Evolutionary conservation across 2,797 vertebrate genomes (phyloP).

Genomic region (Chromobotia macracanthus): DNA sequence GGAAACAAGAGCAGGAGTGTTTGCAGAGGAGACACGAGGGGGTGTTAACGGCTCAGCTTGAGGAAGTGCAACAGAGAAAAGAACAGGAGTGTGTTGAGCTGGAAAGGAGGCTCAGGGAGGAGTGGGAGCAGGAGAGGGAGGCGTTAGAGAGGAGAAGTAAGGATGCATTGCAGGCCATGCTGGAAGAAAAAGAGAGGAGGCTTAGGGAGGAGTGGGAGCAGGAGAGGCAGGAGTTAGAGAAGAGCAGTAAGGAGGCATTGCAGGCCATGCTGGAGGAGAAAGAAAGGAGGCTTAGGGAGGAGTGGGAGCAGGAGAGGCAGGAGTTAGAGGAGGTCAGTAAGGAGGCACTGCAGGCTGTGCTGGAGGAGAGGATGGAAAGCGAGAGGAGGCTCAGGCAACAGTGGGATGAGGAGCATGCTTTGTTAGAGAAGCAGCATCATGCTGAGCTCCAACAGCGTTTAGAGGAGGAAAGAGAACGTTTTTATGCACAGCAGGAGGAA

Average conservation of each 20-base stretch:
- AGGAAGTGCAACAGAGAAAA: slow-evolving; percentile 68
- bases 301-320: slow-evolving; percentile 45
- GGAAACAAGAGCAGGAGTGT: slow-evolving; percentile 63
- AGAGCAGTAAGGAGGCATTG: slow-evolving; percentile 41
- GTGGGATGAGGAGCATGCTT: slow-evolving; percentile 64
- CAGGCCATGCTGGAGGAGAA: slow-evolving; percentile 16
- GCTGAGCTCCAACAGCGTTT: slow-evolving; percentile 61
- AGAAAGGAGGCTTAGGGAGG: slow-evolving; percentile 44
- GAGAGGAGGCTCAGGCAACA: slow-evolving; percentile 62
- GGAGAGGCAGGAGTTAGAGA: slow-evolving; percentile 50
- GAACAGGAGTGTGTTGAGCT: slow-evolving; percentile 72
- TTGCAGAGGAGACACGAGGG: slow-evolving; percentile 41
- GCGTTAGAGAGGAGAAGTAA: slow-evolving; percentile 42
- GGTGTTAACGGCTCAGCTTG: slow-evolving; percentile 56
- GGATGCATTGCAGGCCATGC: slow-evolving; percentile 17
- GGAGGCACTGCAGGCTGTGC: slow-evolving; percentile 21
- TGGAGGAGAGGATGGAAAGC: slow-evolving; percentile 56
- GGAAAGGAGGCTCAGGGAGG: slow-evolving; percentile 47
- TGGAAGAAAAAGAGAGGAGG: slow-evolving; percentile 33
- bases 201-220: slow-evolving; percentile 40
- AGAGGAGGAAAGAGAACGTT: slow-evolving; percentile 63
- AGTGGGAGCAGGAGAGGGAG: slow-evolving; percentile 47
- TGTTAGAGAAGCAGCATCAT: slow-evolving; percentile 62
- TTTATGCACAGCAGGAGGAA: slow-evolving; percentile 65
- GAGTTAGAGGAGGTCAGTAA: slow-evolving; percentile 43